phyloP scores from a whole-genome alignment of 2,113 vertebrate genomes.

The Lipophrys pholis region DNA sequence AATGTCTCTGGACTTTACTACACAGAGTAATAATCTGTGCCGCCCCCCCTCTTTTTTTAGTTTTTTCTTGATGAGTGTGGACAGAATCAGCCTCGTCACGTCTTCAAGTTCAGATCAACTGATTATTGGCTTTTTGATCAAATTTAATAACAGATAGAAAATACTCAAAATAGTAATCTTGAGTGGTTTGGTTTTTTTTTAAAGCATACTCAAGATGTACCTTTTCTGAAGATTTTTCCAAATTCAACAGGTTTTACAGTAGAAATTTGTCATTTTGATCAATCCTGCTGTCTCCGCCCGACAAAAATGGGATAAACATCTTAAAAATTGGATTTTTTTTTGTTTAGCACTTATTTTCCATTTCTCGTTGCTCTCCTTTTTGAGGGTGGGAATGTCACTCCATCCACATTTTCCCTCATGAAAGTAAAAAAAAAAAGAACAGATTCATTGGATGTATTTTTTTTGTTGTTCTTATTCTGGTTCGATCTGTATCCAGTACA shows the following conservation, averaged over 20 bases:
- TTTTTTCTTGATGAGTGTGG: neutral
- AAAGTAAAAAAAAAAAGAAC: constrained; percentile 67
- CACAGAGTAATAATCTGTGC: neutral
- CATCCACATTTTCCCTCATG: constrained; percentile 23
- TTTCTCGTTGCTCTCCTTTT: neutral
- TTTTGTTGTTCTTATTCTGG: constrained; percentile 33
- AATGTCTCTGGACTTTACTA: constrained; percentile 15
- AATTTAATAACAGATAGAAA: too few relatives aligned
- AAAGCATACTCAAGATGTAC: too few relatives aligned
- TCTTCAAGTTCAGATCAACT: too few relatives aligned
- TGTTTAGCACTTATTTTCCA: constrained; percentile 55
- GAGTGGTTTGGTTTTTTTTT: too few relatives aligned
- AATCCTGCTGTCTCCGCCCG: neutral
- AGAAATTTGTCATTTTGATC: neutral
- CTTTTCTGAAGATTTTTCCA: neutral
- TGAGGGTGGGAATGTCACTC: constrained; percentile 2
- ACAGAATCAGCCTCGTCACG: constrained; percentile 2
- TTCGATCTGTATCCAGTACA: constrained; percentile 31
- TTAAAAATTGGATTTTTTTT: constrained; percentile 18
- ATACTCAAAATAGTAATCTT: too few relatives aligned
- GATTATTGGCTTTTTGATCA: too few relatives aligned
- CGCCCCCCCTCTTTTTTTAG: neutral
- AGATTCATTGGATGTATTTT: constrained; percentile 5
- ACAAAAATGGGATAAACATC: constrained; percentile 5
- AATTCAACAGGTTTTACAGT: constrained; percentile 14